Evolutionary conservation across 1,140 invertebrate genomes (phyloP).

Genomic region (Asbolus verrucosus): DNA sequence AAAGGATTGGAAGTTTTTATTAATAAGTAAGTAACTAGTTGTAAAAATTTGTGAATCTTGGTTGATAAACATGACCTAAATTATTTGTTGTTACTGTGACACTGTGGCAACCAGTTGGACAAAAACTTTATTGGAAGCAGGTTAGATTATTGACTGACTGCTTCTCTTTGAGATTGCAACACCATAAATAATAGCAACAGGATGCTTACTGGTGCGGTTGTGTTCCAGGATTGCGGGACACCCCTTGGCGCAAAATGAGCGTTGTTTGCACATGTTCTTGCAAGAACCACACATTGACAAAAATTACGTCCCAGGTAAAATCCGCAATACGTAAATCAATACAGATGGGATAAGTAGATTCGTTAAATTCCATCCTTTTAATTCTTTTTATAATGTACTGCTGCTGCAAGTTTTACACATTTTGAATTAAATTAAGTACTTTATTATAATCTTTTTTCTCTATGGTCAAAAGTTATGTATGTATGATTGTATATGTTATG

Average conservation of each 20-base stretch:
- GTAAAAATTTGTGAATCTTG: too few species aligned
- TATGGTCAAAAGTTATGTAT: slow-evolving; percentile 21
- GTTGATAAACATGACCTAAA: too few species aligned
- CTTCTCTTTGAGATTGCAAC: too few species aligned
- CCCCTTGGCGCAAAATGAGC: slow-evolving; percentile 99
- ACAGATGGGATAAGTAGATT: slow-evolving; percentile 27
- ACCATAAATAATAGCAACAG: too few species aligned
- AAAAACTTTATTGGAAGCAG: too few species aligned
- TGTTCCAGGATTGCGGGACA: slow-evolving; percentile 94
- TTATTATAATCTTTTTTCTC: slow-evolving; percentile 21
- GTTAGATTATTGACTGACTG: too few species aligned
- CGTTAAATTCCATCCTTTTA: slow-evolving; percentile 34
- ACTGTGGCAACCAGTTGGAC: too few species aligned
- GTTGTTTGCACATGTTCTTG: slow-evolving; percentile 99
- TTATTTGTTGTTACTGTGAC: too few species aligned
- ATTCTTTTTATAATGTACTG: slow-evolving; percentile 13
- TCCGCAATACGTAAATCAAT: slow-evolving; percentile 87
- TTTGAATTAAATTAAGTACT: slow-evolving; percentile 7
- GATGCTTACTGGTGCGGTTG: slow-evolving; percentile 9
- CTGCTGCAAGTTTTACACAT: slow-evolving; percentile 13
- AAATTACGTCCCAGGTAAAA: slow-evolving; percentile 99
- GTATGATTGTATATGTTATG: slow-evolving; percentile 37
- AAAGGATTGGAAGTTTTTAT: slow-evolving; percentile 98
- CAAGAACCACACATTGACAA: slow-evolving; percentile 98
- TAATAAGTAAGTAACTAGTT: slow-evolving; percentile 96